A percentile compares a stretch with the other conserved stretches of the same genome.
phyloP scores from a whole-genome alignment of 2,113 vertebrate genomes.

The Carollia perspicillata region DNA sequence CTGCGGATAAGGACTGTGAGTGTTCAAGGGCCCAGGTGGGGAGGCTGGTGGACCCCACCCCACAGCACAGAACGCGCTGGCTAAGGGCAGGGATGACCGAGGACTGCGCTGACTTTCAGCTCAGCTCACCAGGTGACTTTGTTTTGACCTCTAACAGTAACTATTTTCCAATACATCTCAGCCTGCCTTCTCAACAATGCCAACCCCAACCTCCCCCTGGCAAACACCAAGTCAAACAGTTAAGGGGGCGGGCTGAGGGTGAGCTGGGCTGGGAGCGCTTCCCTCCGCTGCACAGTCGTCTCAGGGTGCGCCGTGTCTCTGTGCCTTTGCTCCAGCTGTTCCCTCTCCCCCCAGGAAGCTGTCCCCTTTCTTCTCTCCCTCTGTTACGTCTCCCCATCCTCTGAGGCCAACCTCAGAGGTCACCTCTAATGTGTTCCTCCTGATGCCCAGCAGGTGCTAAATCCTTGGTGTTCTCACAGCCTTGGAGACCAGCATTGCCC shows the following conservation, averaged over 20 bases:
- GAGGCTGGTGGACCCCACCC: too few species aligned
- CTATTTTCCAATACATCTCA: background rate
- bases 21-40: too few species aligned
- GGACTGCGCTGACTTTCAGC: background rate
- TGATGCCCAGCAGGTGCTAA: background rate
- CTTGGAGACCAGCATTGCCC: background rate
- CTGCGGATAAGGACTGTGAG: background rate
- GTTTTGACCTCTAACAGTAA: background rate
- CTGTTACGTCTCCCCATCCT: background rate
- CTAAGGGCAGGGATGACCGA: background rate
- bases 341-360: background rate
- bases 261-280: background rate
- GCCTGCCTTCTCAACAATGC: background rate
- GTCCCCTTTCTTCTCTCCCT: background rate
- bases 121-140: background rate
- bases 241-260: background rate
- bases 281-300: background rate
- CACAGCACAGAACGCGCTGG: background rate
- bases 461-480: too few species aligned
- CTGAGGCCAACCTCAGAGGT: background rate
- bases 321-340: background rate
- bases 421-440: background rate
- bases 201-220: background rate
- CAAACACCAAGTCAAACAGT: background rate
- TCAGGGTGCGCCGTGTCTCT: background rate